These are phyloP conservation scores for Drosophila persimilis DNA, from an alignment of 1,140 invertebrate species.

Conservation along the genomic window DNA sequence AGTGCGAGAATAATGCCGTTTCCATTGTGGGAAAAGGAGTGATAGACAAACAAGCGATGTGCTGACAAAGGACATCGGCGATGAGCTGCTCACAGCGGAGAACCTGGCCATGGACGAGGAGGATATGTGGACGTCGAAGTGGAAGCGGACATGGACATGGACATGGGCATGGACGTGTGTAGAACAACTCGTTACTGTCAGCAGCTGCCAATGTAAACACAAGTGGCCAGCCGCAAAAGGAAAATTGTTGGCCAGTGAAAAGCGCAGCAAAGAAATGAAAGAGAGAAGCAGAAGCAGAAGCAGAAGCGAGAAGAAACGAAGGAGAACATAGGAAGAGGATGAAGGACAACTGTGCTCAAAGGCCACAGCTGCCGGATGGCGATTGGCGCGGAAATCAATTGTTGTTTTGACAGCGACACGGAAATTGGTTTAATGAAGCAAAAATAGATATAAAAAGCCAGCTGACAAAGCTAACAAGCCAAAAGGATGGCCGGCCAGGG, in stretches of 20 bases:
- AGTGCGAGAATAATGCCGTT: conserved; percentile 40
- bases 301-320: neutral
- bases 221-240: conserved; percentile 73
- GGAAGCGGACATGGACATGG: conserved; percentile 16
- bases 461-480: conserved; percentile 78
- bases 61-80: conserved; percentile 71
- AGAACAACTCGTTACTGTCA: conserved; percentile 80
- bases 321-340: neutral
- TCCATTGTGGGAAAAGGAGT: conserved; percentile 35
- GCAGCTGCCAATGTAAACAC: conserved; percentile 78
- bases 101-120: conserved; percentile 27
- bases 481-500: conserved; percentile 41
- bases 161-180: conserved; percentile 54
- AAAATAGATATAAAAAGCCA: conserved; percentile 72
- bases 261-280: conserved; percentile 34
- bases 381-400: conserved; percentile 81
- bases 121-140: conserved; percentile 1
- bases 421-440: conserved; percentile 82
- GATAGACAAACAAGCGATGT: conserved; percentile 77
- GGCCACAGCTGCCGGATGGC: conserved; percentile 47
- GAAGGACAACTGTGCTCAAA: conserved; percentile 38
- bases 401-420: conserved; percentile 81
- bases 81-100: conserved; percentile 49
- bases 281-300: neutral
- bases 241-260: conserved; percentile 57